phyloP scores from a whole-genome alignment of 2,797 vertebrate species.

The Centropyge bicolor region DNA sequence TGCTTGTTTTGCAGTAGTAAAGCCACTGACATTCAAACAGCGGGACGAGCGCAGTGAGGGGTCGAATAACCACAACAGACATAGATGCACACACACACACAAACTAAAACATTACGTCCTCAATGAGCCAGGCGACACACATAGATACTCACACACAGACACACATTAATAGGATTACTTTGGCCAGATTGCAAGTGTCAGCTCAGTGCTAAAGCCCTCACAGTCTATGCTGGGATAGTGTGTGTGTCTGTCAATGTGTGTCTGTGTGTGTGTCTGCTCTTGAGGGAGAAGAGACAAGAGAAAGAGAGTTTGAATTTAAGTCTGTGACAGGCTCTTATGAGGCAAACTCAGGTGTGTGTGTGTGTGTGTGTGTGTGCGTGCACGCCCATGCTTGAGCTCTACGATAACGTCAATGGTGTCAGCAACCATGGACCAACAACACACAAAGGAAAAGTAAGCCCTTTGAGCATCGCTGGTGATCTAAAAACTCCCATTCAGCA shows the following conservation, averaged over 20 bases:
- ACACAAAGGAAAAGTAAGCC: slow-evolving; percentile 67
- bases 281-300: slow-evolving; percentile 52
- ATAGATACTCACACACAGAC: slow-evolving; percentile 41
- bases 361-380: slow-evolving; percentile 5
- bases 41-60: slow-evolving; percentile 13
- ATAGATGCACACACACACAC: slow-evolving; percentile 6
- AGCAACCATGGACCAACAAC: slow-evolving; percentile 60
- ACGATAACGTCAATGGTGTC: slow-evolving; percentile 75
- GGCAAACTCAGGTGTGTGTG: slow-evolving; percentile 62
- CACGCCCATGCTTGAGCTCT: slow-evolving; percentile 39
- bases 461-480: slow-evolving; percentile 65
- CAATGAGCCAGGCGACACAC: slow-evolving; percentile 17
- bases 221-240: slow-evolving; percentile 54
- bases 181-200: slow-evolving; percentile 82
- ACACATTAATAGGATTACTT: slow-evolving; percentile 82
- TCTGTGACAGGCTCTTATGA: slow-evolving; percentile 60
- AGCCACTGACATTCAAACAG: slow-evolving; percentile 53
- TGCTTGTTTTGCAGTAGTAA: slow-evolving; percentile 59
- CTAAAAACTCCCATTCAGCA: slow-evolving; percentile 55
- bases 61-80: slow-evolving; percentile 31
- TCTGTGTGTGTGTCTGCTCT: slow-evolving; percentile 31
- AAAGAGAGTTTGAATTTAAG: slow-evolving; percentile 62
- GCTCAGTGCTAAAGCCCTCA: slow-evolving; percentile 77
- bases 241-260: slow-evolving; percentile 35
- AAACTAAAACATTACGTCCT: neutral